Conservation (phyloP, 2,797 vertebrate species). For the Eupleurogrammus muticus region DNA sequence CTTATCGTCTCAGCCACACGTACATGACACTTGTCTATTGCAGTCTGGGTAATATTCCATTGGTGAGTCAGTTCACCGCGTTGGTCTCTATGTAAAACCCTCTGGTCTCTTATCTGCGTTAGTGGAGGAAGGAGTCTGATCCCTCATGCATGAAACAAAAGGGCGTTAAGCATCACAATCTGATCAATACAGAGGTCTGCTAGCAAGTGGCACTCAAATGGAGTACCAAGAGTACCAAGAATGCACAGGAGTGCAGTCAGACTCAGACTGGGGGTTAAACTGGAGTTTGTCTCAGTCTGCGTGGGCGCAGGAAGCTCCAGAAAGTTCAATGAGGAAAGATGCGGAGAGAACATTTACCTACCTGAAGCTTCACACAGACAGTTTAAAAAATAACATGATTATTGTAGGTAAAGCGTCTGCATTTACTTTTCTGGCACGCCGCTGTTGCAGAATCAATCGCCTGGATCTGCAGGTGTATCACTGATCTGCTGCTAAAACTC, state of each 20-base stretch:
- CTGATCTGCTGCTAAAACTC: slow-evolving; percentile 20
- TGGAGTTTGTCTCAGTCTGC: slow-evolving; percentile 28
- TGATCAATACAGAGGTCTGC: slow-evolving; percentile 65
- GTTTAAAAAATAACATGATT: slow-evolving; percentile 12
- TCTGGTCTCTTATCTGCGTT: slow-evolving; percentile 60
- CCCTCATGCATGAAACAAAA: slow-evolving; percentile 79
- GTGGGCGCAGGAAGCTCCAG: slow-evolving; percentile 1
- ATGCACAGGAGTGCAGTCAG: slow-evolving; percentile 56
- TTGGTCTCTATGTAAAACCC: slow-evolving; percentile 60
- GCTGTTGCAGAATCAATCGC: slow-evolving; percentile 14
- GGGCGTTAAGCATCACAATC: slow-evolving; percentile 54
- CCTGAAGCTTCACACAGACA: slow-evolving; percentile 12
- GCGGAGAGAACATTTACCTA: slow-evolving; percentile 33
- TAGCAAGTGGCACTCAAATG: slow-evolving; percentile 63
- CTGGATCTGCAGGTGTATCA: slow-evolving; percentile 21
- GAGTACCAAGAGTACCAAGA: slow-evolving; percentile 51
- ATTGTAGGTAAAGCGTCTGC: slow-evolving; percentile 7
- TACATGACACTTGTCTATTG: slow-evolving; percentile 71
- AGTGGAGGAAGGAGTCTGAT: slow-evolving; percentile 50
- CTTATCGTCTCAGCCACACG: slow-evolving; percentile 69
- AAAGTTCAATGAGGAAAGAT: slow-evolving; percentile 22
- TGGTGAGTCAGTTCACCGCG: slow-evolving; percentile 59
- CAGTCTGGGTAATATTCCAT: slow-evolving; percentile 61
- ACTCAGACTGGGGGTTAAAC: slow-evolving; percentile 43
- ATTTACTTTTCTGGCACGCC: not conserved